Evolutionary conservation across 2,888 invertebrate genomes (phyloP), one percentile per base, ranked within the genome.

Genomic region (Leucophenga montana): DNA sequence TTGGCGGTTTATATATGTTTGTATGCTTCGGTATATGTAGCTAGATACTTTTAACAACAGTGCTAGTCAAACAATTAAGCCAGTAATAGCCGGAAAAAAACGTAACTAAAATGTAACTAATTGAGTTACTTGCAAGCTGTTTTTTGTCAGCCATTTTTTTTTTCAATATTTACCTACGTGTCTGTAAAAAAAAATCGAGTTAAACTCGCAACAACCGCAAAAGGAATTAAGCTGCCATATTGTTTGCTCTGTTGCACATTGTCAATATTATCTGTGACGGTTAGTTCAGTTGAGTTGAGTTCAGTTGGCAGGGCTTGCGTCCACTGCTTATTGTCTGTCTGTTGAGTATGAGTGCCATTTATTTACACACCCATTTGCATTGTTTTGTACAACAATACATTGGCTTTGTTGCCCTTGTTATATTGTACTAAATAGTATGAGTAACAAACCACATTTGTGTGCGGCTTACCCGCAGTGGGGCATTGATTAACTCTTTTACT

Each of bases 401-500:
- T n/a, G n/a, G 1, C 18, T n/a, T 8, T 1, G 2, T 2, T 18
- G n/a, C 16, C 50, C 50, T 50, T 50, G 50, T 18, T 4, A 5
- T 39, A 8, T 50, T 50, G 50, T 16, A 18, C 50, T 18, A 18
- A n/a, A 50, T 50, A 50, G 6, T 39, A 39, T 39, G 39, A 39
- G 39, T 39, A 11, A 39, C 39, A 39, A 39, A 39, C 39, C 39
- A 39, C 39, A 39, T 39, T 16, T 18, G 50, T 18, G 6, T 50
- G 50, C 16, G 50, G 50, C 50, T 50, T 50, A 8, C 16, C 13
- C 50, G 39, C 74, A 78, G 80, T 69, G 74, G 78, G 69, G 33
- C 72, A 75, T 77, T 81, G 80, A 80, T 80, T 78, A 82, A 80
- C 83, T 80, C 77, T 82, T 73, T 77, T n/a, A n/a, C 73, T 72